Evolutionary conservation across 2,888 invertebrate genomes (phyloP).

Genomic region (Melinopterus prodromus): DNA sequence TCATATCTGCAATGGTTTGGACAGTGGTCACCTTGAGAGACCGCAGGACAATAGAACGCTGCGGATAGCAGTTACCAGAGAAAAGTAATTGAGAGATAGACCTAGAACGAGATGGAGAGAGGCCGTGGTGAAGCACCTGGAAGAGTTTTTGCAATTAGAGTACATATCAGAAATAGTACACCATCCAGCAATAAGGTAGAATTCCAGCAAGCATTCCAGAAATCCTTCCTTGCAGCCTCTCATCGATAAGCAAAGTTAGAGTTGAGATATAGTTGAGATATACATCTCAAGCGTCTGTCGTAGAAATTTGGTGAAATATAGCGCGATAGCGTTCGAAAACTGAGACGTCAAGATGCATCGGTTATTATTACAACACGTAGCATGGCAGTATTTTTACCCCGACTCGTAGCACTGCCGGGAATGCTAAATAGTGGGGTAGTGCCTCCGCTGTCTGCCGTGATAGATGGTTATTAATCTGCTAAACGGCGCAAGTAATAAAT

Average conservation of each 20-base stretch:
- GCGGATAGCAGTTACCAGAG: no score
- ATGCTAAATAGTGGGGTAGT: slow-evolving; percentile 55
- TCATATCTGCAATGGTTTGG: no score
- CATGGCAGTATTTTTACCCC: slow-evolving; percentile 38
- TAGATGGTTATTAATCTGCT: slow-evolving; percentile 58
- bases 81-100: no score
- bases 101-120: no score
- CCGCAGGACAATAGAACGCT: no score
- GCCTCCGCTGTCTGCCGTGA: slow-evolving; percentile 47
- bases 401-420: slow-evolving; percentile 39
- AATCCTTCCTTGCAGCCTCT: no score
- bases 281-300: neutral
- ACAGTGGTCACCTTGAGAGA: no score
- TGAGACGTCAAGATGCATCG: neutral
- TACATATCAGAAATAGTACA: neutral
- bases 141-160: neutral
- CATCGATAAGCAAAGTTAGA: no score
- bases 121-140: neutral
- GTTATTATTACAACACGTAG: neutral
- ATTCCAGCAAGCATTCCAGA: neutral
- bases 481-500: slow-evolving; percentile 58
- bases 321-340: neutral
- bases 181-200: neutral
- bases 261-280: no score
- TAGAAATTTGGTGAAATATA: neutral